Evolutionary conservation across 2,797 vertebrate genomes (phyloP), one percentile per base, ranked within the genome.

Genomic region (Cygnus olor): DNA sequence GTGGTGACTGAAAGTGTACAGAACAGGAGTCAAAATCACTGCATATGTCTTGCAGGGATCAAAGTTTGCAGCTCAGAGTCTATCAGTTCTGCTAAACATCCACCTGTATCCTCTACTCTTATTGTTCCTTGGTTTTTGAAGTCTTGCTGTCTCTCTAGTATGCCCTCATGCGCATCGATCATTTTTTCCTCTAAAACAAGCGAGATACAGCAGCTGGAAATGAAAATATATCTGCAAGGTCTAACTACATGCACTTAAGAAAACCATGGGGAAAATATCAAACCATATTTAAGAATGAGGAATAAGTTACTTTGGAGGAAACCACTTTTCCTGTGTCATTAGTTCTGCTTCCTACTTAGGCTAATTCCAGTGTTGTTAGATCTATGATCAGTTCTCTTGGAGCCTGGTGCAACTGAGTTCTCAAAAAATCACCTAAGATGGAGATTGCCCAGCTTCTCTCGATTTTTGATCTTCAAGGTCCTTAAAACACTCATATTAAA

Each of bases 241-340:
- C 38, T 32, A 49, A 49, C n/a, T 65, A 84, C 17, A 27, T 36
- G 22, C 6, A 69, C 21, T 58, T 79, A 76, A 2, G 6, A 92
- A 92, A 91, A 84, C 2, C 17, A 79, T 5, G 58, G 20, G 56
- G 91, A 86, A 91, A 76, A 4, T 21, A 90, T 11, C 34, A 81
- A 40, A 42, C 2, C 15, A 10, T 34, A 69, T 42, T 58, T 42
- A 76, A 80, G 32, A 72, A 61, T 0, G 0, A 1, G 61, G 27
- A 88, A 81, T 42, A 36, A 8, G 79, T 88, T 58, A 63, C 70
- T 88, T 84, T 54, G 45, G 44, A 79, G 84, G 45, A 90, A 91
- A 79, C 7, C 8, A 22, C 19, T 64, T 71, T 18, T 66, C 25
- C 60, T 72, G 40, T 14, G 36, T 69, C 57, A 27, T 79, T 66